These are phyloP conservation scores for Mylabris sibirica DNA, from an alignment of 2,888 invertebrate species.

Conservation along the genomic window DNA sequence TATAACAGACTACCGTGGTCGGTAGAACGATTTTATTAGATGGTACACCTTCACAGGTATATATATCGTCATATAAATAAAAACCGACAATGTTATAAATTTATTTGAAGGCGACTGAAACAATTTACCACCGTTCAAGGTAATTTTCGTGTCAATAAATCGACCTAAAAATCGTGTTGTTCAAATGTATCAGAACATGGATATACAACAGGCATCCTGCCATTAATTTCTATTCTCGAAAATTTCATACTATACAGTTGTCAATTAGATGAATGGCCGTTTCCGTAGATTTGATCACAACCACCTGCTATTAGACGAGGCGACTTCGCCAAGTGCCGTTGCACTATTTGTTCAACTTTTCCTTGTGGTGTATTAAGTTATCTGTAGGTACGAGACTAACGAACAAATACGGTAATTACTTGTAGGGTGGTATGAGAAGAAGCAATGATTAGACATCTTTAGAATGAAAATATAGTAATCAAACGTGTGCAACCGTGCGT, in stretches of 20 bases:
- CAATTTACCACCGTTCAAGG: conserved; percentile 2
- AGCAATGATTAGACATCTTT: conserved; percentile 37
- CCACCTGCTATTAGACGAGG: neutral
- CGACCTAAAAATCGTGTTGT: neutral
- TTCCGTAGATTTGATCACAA: neutral
- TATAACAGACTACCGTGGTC: neutral
- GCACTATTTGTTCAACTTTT: neutral
- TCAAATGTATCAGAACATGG: too few relatives aligned
- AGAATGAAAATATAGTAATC: conserved; percentile 36
- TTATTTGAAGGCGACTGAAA: neutral
- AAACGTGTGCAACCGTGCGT: conserved; percentile 37
- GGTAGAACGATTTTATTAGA: neutral
- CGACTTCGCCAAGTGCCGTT: neutral
- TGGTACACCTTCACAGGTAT: neutral
- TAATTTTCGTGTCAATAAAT: conserved; percentile 10
- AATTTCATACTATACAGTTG: neutral
- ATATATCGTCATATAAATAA: neutral
- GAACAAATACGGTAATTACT: conserved; percentile 30
- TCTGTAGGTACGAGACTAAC: conserved; percentile 21
- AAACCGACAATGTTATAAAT: neutral
- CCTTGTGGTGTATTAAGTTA: conserved; percentile 27
- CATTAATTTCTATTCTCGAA: neutral
- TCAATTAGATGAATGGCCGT: conserved; percentile 6
- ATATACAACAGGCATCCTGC: neutral
- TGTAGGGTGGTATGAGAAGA: conserved; percentile 24